A percentile compares a stretch with the other conserved stretches of the same genome.
These are phyloP conservation scores for Agriopis aurantiaria DNA, from an alignment of 2,888 invertebrate species.

Conservation along the genomic window DNA sequence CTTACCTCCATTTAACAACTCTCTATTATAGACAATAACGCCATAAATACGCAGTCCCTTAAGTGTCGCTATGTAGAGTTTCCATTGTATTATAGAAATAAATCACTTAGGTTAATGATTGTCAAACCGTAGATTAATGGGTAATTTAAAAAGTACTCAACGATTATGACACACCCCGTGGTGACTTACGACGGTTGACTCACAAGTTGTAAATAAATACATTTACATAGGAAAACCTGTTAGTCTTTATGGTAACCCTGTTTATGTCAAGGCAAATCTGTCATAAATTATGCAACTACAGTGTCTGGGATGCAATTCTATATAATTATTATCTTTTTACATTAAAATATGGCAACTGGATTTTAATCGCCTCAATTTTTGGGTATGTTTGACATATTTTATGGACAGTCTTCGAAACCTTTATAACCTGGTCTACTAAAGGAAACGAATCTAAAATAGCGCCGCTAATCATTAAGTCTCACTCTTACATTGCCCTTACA, in stretches of 20 bases:
- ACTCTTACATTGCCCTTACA: too few relatives aligned
- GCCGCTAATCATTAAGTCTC: not conserved
- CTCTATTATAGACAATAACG: too few relatives aligned
- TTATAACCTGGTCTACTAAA: too few relatives aligned
- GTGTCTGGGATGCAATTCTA: constrained; percentile 1
- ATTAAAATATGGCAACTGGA: not conserved
- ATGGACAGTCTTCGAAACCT: too few relatives aligned
- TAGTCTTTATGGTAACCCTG: constrained; percentile 30
- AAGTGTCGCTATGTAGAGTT: not conserved
- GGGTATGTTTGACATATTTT: too few relatives aligned
- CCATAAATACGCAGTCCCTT: too few relatives aligned
- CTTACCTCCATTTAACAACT: too few relatives aligned
- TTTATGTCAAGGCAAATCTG: constrained; percentile 39
- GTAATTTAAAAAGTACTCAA: not conserved
- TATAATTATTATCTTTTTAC: constrained; percentile 1
- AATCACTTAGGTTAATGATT: not conserved
- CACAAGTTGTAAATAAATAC: too few relatives aligned
- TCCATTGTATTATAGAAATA: not conserved
- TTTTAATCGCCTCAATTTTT: too few relatives aligned
- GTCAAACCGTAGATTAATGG: not conserved
- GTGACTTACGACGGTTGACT: too few relatives aligned
- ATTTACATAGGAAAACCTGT: not conserved
- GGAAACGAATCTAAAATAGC: too few relatives aligned
- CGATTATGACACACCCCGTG: too few relatives aligned
- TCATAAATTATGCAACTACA: constrained; percentile 13